Conservation (phyloP, 2,888 invertebrate species). For the Synergus umbraculus region DNA sequence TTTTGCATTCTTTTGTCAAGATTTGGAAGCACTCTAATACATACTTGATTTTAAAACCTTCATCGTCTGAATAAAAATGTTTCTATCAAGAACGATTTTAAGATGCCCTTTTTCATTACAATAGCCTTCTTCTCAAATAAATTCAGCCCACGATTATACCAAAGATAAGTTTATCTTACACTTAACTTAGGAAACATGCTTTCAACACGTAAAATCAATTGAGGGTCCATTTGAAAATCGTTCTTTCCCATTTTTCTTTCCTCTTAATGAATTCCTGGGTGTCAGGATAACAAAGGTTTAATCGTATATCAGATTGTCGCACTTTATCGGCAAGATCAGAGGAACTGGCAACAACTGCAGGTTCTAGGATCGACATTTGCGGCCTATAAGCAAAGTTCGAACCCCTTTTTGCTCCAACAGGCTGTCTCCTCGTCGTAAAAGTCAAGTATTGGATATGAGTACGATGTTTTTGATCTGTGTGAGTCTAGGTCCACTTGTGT, state of each 20-base stretch:
- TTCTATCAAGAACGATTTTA: neutral
- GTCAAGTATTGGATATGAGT: slow-evolving; percentile 54
- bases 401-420: slow-evolving; percentile 67
- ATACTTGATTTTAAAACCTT: neutral
- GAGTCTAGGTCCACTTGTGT: slow-evolving; percentile 11
- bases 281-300: slow-evolving; percentile 1
- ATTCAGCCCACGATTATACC: neutral
- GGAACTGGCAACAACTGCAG: slow-evolving; percentile 37
- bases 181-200: neutral
- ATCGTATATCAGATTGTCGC: slow-evolving; percentile 5
- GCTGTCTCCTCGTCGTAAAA: slow-evolving; percentile 68
- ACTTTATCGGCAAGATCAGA: slow-evolving; percentile 44
- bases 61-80: neutral
- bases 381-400: slow-evolving; percentile 63
- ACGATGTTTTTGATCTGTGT: neutral
- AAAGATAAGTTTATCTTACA: neutral
- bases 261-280: neutral
- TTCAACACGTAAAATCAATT: slow-evolving; percentile 12
- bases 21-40: too few relatives aligned
- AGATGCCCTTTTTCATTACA: neutral
- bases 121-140: neutral
- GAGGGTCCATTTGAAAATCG: neutral
- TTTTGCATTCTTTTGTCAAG: neutral
- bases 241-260: neutral
- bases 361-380: slow-evolving; percentile 51